A percentile compares a stretch with the other conserved stretches of the same genome.
These are phyloP conservation scores for Gambusia holbrooki DNA, from an alignment of 2,113 vertebrate species.

Conservation along the genomic window DNA sequence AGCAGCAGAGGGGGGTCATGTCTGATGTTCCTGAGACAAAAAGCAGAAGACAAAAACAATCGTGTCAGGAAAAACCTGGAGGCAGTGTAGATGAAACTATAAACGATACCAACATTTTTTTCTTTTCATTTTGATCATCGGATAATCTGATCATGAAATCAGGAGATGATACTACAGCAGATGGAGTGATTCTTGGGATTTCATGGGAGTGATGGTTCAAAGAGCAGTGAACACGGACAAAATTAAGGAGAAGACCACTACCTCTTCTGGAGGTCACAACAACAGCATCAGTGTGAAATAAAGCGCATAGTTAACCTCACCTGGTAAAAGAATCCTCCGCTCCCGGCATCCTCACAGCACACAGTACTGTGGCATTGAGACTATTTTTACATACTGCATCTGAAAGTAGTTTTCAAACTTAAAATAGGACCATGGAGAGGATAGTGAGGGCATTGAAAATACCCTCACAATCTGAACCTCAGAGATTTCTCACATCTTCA, in stretches of 20 bases:
- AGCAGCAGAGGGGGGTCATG: constrained; percentile 47
- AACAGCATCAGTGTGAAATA: not conserved
- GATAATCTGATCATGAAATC: not conserved
- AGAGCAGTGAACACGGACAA: not conserved
- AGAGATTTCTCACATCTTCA: not conserved
- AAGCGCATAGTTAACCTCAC: not conserved
- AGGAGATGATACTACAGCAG: not conserved
- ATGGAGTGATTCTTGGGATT: not conserved
- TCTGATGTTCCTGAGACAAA: constrained; percentile 67
- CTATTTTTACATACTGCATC: not conserved
- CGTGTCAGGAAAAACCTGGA: constrained; percentile 11
- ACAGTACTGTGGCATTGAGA: not conserved
- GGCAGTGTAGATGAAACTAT: not conserved
- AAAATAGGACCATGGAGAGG: not conserved
- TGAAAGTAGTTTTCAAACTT: not conserved
- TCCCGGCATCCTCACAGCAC: not conserved
- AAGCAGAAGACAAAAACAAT: constrained; percentile 44
- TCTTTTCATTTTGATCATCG: too few species aligned
- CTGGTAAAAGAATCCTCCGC: not conserved
- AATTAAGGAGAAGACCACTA: not conserved
- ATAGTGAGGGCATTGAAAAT: not conserved
- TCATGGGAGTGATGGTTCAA: not conserved
- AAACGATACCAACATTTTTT: not conserved
- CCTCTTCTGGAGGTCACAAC: not conserved
- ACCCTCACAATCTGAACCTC: not conserved